Conservation (phyloP, 2,113 vertebrate genomes). For the Strix uralensis region DNA sequence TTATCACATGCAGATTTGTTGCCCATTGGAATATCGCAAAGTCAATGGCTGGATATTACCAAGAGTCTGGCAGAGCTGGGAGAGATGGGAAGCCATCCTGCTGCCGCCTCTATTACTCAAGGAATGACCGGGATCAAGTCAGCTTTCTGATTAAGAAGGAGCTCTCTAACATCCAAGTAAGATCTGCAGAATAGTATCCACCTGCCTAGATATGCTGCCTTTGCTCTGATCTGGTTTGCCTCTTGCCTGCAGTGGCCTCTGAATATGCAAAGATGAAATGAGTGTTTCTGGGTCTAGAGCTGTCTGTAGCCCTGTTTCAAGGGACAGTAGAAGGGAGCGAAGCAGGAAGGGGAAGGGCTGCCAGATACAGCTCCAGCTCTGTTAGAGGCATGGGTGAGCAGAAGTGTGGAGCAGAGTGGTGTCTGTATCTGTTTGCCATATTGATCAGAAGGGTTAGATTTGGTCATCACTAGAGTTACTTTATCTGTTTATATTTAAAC, state of each 20-base stretch:
- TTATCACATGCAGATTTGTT: constrained; percentile 82
- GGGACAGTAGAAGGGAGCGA: not conserved
- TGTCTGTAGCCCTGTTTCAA: not conserved
- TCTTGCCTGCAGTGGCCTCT: not conserved
- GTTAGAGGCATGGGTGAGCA: not conserved
- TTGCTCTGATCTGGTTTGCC: not conserved
- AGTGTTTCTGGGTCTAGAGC: not conserved
- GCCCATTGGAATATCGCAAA: constrained; percentile 98
- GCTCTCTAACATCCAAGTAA: constrained; percentile 81
- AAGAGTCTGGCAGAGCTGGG: constrained; percentile 95
- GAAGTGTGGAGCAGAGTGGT: not conserved
- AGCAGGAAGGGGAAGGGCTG: not conserved
- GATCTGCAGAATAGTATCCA: not conserved
- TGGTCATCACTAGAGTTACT: not conserved
- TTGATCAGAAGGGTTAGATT: not conserved
- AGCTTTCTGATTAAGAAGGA: constrained; percentile 92
- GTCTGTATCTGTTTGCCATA: not conserved
- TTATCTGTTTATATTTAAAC: not conserved
- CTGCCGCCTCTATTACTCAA: constrained; percentile 93
- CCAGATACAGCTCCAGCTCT: not conserved
- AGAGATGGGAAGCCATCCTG: constrained; percentile 89
- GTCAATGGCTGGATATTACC: constrained; percentile 96
- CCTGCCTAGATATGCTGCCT: not conserved
- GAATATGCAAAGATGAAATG: not conserved
- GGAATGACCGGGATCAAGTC: constrained; percentile 86